Evolutionary conservation across 2,888 invertebrate species (phyloP).

Genomic region (Blastobasis lacticolella): DNA sequence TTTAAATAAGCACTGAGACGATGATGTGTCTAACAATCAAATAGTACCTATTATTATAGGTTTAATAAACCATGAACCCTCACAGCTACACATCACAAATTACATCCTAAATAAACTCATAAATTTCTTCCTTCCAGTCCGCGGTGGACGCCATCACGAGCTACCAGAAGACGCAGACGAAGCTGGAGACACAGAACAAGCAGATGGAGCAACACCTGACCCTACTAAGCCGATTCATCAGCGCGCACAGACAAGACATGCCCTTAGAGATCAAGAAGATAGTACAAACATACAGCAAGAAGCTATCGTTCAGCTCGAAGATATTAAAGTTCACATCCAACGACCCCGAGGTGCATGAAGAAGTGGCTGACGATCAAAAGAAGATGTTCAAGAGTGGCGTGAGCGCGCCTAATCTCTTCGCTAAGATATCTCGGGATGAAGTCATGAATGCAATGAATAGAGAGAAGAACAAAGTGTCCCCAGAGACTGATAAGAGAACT

Average conservation of each 20-base stretch:
- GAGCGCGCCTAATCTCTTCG: constrained; percentile 60
- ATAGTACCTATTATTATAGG: too few species aligned
- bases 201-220: constrained; percentile 83
- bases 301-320: constrained; percentile 57
- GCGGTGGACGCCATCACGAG: constrained; percentile 78
- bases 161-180: constrained; percentile 76
- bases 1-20: too few species aligned
- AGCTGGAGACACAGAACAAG: constrained; percentile 82
- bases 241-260: constrained; percentile 78
- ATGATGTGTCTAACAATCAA: too few species aligned
- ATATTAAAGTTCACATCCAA: constrained; percentile 48
- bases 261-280: constrained; percentile 84
- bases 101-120: neutral
- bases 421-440: constrained; percentile 46
- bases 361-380: constrained; percentile 28
- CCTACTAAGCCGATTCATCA: constrained; percentile 82
- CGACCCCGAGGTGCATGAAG: constrained; percentile 50
- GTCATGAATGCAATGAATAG: constrained; percentile 30
- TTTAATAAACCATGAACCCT: too few species aligned
- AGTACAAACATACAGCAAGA: constrained; percentile 75
- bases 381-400: constrained; percentile 48
- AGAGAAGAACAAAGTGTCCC: constrained; percentile 23
- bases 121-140: constrained; percentile 57
- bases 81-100: too few species aligned
- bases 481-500: constrained; percentile 42